A percentile compares a stretch with the other conserved stretches of the same genome.
Conservation (phyloP, 2,797 vertebrate genomes). For the Margarornis squamiger region DNA sequence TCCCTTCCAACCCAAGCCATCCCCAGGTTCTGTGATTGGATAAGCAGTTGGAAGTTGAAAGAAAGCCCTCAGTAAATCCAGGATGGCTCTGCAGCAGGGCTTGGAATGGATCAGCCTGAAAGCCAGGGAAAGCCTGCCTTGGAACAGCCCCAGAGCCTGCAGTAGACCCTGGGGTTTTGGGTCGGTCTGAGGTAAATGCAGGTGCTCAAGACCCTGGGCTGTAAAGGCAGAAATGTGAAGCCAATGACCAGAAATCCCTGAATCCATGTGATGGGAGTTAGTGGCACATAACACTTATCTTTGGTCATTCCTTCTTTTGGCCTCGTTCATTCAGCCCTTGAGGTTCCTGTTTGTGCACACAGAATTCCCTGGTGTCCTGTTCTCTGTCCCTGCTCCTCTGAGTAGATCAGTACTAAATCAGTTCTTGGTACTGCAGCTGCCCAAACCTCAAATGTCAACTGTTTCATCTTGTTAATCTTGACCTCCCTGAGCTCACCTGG, state of each 20-base stretch:
- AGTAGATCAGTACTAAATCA: accelerated
- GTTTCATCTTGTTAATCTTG: background rate
- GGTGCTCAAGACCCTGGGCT: background rate
- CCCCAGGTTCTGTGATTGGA: background rate
- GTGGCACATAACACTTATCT: background rate
- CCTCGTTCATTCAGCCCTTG: accelerated
- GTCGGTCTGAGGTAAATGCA: background rate
- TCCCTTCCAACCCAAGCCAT: background rate
- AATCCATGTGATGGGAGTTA: background rate
- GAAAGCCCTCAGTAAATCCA: background rate
- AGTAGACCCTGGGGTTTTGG: background rate
- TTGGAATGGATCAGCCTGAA: background rate
- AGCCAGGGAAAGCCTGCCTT: background rate
- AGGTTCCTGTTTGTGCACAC: background rate
- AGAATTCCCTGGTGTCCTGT: background rate
- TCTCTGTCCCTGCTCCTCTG: too few species aligned
- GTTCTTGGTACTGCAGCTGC: background rate
- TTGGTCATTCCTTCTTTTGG: accelerated
- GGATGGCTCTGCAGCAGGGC: background rate
- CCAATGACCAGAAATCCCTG: background rate
- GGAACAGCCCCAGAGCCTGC: background rate
- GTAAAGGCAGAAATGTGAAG: background rate
- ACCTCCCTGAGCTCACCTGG: background rate
- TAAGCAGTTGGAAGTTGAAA: background rate
- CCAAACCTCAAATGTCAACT: accelerated